Evolutionary conservation across 2,888 invertebrate genomes (phyloP).

Genomic region (Lumbricus terrestris): DNA sequence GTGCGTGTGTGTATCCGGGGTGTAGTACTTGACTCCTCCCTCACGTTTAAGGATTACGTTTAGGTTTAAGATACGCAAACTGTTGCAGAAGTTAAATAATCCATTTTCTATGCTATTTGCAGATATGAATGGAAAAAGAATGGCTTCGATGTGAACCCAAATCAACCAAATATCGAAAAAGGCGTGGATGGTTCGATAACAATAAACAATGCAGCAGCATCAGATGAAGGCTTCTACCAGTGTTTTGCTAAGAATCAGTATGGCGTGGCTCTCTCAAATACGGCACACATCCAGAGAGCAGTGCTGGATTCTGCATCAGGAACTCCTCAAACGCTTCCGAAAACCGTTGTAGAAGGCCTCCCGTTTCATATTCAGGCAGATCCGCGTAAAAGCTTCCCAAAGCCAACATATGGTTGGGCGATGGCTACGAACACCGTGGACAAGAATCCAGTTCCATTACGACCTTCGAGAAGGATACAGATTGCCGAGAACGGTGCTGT

Average conservation of each 20-base stretch:
- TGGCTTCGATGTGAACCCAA: background rate
- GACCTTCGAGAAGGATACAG: no score
- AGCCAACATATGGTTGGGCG: background rate
- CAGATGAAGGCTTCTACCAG: background rate
- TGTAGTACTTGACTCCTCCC: no score
- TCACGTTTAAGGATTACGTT: no score
- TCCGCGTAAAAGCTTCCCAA: background rate
- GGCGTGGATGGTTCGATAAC: background rate
- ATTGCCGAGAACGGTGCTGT: no score
- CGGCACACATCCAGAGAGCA: background rate
- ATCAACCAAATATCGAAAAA: background rate
- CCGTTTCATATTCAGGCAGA: background rate
- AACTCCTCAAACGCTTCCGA: background rate
- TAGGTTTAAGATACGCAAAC: no score
- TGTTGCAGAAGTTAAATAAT: no score
- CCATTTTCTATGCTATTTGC: background rate
- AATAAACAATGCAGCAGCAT: background rate
- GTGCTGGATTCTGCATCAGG: background rate
- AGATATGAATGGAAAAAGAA: conserved; percentile 10
- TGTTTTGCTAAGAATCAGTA: background rate
- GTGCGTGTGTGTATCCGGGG: no score
- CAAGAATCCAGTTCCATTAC: background rate
- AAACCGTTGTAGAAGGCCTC: background rate
- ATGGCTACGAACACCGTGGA: background rate
- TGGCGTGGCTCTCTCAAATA: background rate